Evolutionary conservation across 2,888 invertebrate genomes (phyloP).

Genomic region (Lordiphosa andalusiaca): DNA sequence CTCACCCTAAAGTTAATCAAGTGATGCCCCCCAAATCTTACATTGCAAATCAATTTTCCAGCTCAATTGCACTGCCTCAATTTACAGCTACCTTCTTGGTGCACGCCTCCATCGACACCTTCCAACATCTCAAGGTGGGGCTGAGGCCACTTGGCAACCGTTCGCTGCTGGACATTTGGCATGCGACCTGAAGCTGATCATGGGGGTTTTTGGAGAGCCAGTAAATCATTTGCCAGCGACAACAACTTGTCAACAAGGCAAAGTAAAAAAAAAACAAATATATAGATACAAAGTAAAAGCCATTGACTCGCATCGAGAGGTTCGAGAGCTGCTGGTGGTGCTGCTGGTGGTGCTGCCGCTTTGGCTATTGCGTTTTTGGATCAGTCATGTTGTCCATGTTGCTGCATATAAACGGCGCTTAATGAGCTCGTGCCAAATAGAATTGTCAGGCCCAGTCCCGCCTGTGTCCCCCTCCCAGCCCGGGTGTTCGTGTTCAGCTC

Average conservation of each 20-base stretch:
- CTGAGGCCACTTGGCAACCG: conserved; percentile 6
- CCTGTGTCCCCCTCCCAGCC: neutral
- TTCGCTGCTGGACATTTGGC: conserved; percentile 22
- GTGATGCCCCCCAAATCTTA: too few relatives aligned
- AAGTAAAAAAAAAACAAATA: too few relatives aligned
- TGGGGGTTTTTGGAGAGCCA: conserved; percentile 15
- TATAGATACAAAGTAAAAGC: conserved; percentile 20
- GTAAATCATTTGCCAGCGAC: conserved; percentile 71
- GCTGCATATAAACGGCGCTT: conserved; percentile 78
- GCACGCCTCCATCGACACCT: too few relatives aligned
- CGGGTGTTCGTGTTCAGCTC: conserved; percentile 58
- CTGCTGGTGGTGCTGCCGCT: conserved; percentile 14
- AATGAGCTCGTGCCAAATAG: conserved; percentile 79
- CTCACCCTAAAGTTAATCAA: too few relatives aligned
- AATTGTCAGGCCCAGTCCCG: conserved; percentile 58
- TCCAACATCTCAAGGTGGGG: too few relatives aligned
- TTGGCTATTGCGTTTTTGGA: conserved; percentile 49
- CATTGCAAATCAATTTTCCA: neutral
- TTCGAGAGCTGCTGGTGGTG: conserved; percentile 20
- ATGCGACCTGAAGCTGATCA: conserved; percentile 35
- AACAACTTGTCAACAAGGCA: conserved; percentile 67
- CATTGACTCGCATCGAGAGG: conserved; percentile 49
- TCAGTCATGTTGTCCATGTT: conserved; percentile 68
- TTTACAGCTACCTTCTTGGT: too few relatives aligned
- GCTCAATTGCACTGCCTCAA: too few relatives aligned